These are phyloP conservation scores for Microtus montanus DNA, from an alignment of 2,113 vertebrate species.

Conservation along the genomic window DNA sequence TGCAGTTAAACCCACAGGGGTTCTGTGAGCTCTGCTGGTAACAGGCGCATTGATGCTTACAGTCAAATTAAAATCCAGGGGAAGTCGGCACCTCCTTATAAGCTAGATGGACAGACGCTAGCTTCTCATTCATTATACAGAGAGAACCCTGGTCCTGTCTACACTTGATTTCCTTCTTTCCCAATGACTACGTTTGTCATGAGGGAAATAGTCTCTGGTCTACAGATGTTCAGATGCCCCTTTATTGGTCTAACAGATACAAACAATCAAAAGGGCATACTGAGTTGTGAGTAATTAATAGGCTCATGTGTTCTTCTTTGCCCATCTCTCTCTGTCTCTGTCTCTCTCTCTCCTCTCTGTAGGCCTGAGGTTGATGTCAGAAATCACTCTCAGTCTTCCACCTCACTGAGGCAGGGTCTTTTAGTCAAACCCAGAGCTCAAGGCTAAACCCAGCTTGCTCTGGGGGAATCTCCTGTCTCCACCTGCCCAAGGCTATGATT, in stretches of 20 bases:
- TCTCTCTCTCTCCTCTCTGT: too few species aligned
- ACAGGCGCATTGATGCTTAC: slow-evolving; percentile 56
- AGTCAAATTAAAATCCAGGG: background rate
- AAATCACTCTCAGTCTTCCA: background rate
- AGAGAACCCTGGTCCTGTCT: background rate
- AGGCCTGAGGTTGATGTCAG: too few species aligned
- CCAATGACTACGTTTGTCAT: background rate
- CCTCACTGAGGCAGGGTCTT: background rate
- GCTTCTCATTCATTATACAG: background rate
- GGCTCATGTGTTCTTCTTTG: background rate
- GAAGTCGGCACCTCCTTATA: background rate
- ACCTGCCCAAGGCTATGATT: background rate
- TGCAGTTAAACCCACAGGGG: slow-evolving; percentile 48
- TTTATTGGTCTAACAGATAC: background rate
- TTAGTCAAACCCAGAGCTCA: background rate
- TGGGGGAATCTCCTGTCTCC: background rate
- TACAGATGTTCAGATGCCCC: background rate
- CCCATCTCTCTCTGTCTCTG: too few species aligned
- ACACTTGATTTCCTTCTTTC: background rate
- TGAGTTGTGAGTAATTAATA: slow-evolving; percentile 29
- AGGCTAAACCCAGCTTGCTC: background rate
- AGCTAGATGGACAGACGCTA: background rate
- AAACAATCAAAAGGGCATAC: background rate
- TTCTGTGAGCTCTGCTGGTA: slow-evolving; percentile 37
- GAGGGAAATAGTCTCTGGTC: background rate